phyloP scores from a whole-genome alignment of 2,888 invertebrate genomes.

The Scelioninae gen. 1 region DNA sequence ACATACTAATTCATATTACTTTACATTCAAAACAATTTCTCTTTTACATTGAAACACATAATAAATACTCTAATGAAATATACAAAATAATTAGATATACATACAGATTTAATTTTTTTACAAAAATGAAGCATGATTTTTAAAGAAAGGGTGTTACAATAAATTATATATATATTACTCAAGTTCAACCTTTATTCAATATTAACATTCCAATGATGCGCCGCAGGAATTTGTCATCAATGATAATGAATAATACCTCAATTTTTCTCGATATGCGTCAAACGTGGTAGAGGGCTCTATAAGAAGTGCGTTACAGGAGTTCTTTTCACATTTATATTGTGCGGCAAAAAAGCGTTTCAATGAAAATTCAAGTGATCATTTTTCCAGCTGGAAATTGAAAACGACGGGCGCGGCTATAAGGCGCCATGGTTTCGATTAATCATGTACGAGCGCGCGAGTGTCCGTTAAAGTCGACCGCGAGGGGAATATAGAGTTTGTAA shows the following conservation, averaged over 20 bases:
- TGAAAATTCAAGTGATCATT: constrained; percentile 68
- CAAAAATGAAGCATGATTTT: too few relatives aligned
- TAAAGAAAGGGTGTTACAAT: too few relatives aligned
- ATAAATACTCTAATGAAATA: too few relatives aligned
- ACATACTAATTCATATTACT: too few relatives aligned
- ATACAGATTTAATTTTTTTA: too few relatives aligned
- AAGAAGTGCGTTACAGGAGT: constrained; percentile 46
- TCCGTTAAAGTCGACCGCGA: constrained; percentile 58
- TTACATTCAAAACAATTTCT: too few relatives aligned
- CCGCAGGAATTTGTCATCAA: constrained; percentile 41
- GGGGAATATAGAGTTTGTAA: constrained; percentile 51
- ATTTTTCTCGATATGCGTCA: constrained; percentile 60
- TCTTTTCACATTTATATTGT: constrained; percentile 50
- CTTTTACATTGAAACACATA: too few relatives aligned
- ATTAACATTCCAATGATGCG: constrained; percentile 39
- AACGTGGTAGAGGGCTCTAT: constrained; percentile 34
- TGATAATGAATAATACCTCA: constrained; percentile 43
- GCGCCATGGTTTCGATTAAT: constrained; percentile 65
- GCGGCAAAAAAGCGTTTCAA: constrained; percentile 47
- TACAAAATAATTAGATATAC: too few relatives aligned
- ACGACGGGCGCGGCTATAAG: constrained; percentile 56
- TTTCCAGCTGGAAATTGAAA: constrained; percentile 65
- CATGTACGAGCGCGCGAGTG: constrained; percentile 56
- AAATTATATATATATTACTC: background rate
- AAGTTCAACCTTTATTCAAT: constrained; percentile 29